Conservation (phyloP, 2,113 vertebrate genomes). For the Sus scrofa region DNA sequence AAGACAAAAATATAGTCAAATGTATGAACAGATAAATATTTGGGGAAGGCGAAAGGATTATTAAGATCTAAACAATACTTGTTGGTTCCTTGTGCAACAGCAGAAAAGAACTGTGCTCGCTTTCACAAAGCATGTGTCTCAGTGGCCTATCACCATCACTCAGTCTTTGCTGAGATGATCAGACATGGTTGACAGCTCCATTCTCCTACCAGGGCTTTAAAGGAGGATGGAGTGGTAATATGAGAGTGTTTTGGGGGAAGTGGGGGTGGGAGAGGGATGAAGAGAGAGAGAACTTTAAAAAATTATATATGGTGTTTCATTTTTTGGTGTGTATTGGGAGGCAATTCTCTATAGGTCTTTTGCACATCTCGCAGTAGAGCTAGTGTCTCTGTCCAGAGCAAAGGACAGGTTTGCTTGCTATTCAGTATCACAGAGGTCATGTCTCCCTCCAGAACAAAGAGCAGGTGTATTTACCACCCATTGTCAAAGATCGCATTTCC, state of each 20-base stretch:
- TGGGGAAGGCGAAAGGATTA: background rate
- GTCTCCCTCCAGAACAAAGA: background rate
- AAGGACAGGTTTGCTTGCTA: background rate
- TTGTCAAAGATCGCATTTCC: background rate
- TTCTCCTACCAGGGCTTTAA: background rate
- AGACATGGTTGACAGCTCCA: background rate
- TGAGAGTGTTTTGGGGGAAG: background rate
- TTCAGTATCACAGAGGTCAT: background rate
- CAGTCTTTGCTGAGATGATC: background rate
- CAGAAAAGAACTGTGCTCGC: background rate
- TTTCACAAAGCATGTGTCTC: background rate
- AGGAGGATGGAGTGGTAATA: background rate
- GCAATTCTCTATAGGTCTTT: background rate
- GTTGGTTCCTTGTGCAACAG: background rate
- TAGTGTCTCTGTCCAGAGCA: background rate
- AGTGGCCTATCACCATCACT: background rate
- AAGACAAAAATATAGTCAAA: background rate
- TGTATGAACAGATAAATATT: conserved; percentile 5
- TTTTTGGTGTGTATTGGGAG: background rate
- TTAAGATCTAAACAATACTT: background rate
- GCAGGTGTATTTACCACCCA: background rate
- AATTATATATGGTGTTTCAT: background rate
- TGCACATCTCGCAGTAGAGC: background rate
- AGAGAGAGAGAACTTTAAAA: background rate
- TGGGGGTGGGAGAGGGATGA: background rate